These are phyloP conservation scores for Arremon aurantiirostris DNA, from an alignment of 2,797 vertebrate species.

Conservation along the genomic window DNA sequence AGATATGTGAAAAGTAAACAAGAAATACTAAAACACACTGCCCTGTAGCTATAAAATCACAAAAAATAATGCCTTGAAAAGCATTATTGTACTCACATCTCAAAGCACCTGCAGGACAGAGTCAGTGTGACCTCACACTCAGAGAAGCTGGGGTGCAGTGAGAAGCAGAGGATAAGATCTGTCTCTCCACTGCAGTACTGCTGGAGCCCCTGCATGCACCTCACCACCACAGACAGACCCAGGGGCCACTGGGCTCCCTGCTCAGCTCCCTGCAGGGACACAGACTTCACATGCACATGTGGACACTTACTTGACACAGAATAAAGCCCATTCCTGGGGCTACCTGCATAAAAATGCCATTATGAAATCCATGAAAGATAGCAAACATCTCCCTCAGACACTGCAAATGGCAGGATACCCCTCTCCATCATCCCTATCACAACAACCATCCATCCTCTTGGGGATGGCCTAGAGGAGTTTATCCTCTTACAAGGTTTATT, in stretches of 20 bases:
- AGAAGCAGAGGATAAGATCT: neutral
- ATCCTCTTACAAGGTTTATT: conserved; percentile 71
- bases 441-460: neutral
- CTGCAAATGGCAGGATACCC: neutral
- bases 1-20: neutral
- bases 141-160: neutral
- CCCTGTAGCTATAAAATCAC: neutral
- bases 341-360: neutral
- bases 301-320: neutral
- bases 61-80: neutral
- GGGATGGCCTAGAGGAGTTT: conserved; percentile 36
- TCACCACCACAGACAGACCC: rapidly evolving
- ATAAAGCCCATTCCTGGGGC: neutral
- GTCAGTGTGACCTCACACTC: neutral
- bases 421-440: neutral
- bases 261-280: neutral
- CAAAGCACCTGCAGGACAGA: neutral
- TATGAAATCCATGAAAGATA: neutral
- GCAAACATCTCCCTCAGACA: neutral
- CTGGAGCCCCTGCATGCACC: rapidly evolving
- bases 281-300: neutral
- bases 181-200: neutral
- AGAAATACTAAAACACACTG: neutral
- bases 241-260: neutral
- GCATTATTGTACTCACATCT: neutral